A percentile compares a stretch with the other conserved stretches of the same genome.
Conservation (phyloP, 2,113 vertebrate species). For the Nasalis larvatus region DNA sequence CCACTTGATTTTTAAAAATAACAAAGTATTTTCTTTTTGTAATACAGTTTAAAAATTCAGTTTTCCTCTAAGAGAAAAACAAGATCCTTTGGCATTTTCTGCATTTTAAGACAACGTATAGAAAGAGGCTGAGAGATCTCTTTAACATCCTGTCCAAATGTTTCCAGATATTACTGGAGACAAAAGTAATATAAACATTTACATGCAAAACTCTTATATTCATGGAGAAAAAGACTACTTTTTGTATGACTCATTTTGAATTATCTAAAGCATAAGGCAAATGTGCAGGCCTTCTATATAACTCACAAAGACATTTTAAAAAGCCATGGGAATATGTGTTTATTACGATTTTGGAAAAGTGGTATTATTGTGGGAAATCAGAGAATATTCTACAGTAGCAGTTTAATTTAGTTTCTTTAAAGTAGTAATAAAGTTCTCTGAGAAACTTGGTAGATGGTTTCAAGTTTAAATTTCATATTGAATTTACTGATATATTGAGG, state of each 20-base stretch:
- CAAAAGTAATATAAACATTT: constrained; percentile 44
- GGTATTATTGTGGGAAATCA: neutral
- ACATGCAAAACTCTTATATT: neutral
- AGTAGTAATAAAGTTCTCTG: constrained; percentile 5
- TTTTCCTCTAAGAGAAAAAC: neutral
- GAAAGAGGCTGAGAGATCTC: neutral
- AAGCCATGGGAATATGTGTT: neutral
- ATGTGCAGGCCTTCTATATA: constrained; percentile 31
- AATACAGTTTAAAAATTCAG: neutral
- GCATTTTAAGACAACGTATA: neutral
- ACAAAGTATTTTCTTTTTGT: neutral
- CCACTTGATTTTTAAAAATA: neutral
- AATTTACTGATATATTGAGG: constrained; percentile 27
- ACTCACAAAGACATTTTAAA: constrained; percentile 34
- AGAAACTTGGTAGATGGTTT: neutral
- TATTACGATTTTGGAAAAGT: neutral
- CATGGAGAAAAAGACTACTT: neutral
- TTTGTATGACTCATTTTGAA: constrained; percentile 28
- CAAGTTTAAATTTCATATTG: neutral
- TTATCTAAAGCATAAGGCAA: constrained; percentile 43
- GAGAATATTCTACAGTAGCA: neutral
- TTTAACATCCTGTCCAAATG: neutral
- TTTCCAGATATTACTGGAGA: constrained; percentile 34
- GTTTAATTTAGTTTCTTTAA: constrained; percentile 46
- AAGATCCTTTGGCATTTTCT: neutral